Conservation (phyloP, 1,140 invertebrate species). For the Pomacea maculata region DNA sequence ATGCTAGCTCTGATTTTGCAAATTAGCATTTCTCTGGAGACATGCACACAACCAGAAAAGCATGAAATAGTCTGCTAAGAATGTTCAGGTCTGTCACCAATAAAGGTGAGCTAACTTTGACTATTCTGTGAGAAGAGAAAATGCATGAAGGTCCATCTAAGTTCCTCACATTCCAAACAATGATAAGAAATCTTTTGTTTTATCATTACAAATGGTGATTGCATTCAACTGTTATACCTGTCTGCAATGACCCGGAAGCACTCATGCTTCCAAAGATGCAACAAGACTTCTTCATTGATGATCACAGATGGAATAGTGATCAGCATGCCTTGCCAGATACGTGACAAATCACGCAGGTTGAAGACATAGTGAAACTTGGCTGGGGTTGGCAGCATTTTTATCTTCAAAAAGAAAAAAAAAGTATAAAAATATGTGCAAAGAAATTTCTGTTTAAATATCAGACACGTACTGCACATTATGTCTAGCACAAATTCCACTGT, state of each 20-base stretch:
- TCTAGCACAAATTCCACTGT: no score
- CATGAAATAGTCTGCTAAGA: not conserved
- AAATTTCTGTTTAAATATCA: no score
- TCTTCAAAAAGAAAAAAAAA: slow-evolving; percentile 60
- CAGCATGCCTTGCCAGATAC: slow-evolving; percentile 95
- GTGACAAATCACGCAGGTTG: slow-evolving; percentile 89
- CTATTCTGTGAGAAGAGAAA: no score
- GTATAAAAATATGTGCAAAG: no score
- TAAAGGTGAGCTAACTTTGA: no score
- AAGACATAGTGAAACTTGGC: slow-evolving; percentile 98
- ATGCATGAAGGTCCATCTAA: no score
- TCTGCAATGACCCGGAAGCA: slow-evolving; percentile 88
- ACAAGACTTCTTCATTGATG: slow-evolving; percentile 54
- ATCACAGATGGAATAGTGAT: slow-evolving; percentile 73
- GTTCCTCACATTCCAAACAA: no score
- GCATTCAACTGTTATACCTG: slow-evolving; percentile 65
- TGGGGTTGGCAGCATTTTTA: slow-evolving; percentile 83
- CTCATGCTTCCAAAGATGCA: slow-evolving; percentile 85
- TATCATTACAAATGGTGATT: no score
- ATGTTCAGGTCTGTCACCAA: not conserved
- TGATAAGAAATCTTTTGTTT: no score
- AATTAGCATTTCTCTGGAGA: not conserved
- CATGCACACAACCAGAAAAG: not conserved
- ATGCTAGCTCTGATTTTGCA: not conserved
- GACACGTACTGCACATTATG: no score